Evolutionary conservation across 2,113 vertebrate species (phyloP).

Genomic region (Malurus alboscapulatus): DNA sequence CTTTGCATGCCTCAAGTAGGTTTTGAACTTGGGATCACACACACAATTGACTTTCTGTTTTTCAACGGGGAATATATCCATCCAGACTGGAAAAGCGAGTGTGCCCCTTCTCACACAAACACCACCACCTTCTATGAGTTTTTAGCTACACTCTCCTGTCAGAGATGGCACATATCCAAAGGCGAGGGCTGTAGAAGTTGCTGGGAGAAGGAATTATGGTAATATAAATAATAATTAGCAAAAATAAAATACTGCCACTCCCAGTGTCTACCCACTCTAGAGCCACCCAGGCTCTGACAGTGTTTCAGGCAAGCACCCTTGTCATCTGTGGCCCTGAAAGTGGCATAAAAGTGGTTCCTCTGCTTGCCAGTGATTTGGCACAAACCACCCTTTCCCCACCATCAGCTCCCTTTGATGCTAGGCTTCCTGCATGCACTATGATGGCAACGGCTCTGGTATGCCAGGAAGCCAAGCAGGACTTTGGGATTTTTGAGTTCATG

Average conservation of each 20-base stretch:
- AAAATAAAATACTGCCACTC: background rate
- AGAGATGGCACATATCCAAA: background rate
- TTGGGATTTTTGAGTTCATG: background rate
- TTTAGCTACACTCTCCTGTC: background rate
- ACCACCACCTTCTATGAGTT: background rate
- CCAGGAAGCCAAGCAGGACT: background rate
- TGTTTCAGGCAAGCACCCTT: background rate
- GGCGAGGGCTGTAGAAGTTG: background rate
- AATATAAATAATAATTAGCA: background rate
- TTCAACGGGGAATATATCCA: background rate
- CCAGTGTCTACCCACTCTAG: background rate
- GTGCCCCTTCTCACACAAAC: background rate
- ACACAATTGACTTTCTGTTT: background rate
- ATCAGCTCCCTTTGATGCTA: background rate
- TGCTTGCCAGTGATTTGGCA: background rate
- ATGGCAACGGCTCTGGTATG: fast-evolving
- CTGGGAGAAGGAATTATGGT: background rate
- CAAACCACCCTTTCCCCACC: background rate
- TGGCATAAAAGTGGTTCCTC: background rate
- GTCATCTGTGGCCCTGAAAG: fast-evolving
- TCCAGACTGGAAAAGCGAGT: background rate
- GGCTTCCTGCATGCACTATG: fast-evolving
- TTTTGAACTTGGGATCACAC: background rate
- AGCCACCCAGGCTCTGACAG: background rate
- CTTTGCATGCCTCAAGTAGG: background rate